Conservation (phyloP, 2,113 vertebrate species). For the Megaleporinus macrocephalus region DNA sequence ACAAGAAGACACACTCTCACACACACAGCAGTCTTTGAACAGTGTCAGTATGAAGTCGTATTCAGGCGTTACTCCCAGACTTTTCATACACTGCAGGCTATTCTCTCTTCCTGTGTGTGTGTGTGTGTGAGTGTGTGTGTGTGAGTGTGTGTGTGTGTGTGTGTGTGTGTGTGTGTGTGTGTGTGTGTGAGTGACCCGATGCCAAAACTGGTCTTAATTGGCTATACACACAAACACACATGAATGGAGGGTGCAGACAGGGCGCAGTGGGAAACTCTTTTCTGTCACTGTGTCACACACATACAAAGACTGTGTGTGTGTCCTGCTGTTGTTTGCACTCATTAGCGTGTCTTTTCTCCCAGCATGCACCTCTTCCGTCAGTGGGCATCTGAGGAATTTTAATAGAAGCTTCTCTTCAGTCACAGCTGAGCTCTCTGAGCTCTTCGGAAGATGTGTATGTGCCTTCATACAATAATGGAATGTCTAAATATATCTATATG, state of each 20-base stretch:
- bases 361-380: constrained; percentile 43
- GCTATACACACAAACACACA: constrained; percentile 25
- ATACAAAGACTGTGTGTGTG: constrained; percentile 41
- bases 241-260: constrained; percentile 35
- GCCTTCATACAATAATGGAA: too few species aligned
- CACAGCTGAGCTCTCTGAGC: not conserved
- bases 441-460: not conserved
- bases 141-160: constrained; percentile 21
- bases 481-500: too few species aligned
- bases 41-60: not conserved
- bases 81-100: too few species aligned
- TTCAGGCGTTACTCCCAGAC: not conserved
- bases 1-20: too few species aligned
- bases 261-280: constrained; percentile 37
- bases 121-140: not conserved
- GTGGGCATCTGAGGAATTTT: constrained; percentile 47
- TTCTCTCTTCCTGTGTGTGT: not conserved
- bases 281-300: constrained; percentile 13
- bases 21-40: not conserved
- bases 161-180: constrained; percentile 39
- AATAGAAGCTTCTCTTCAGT: constrained; percentile 37
- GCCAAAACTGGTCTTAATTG: constrained; percentile 44
- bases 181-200: constrained; percentile 8
- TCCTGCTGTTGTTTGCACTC: constrained; percentile 39
- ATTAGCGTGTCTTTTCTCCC: constrained; percentile 49